Conservation (phyloP, 1,140 invertebrate genomes). For the Zeugodacus cucurbitae region DNA sequence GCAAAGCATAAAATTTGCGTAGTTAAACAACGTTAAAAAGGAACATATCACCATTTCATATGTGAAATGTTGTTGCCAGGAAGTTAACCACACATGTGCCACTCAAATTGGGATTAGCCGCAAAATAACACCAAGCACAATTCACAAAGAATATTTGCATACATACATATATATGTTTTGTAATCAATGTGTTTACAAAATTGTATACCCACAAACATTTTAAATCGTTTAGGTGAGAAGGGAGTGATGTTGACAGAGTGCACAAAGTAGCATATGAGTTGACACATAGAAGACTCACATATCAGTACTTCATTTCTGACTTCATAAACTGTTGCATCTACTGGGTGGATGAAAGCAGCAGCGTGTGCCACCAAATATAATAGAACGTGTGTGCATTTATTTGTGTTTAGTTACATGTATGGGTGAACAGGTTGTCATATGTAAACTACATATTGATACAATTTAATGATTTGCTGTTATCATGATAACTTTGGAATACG, state of each 20-base stretch:
- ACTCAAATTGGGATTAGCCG: not conserved
- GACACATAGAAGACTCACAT: not conserved
- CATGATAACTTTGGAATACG: not conserved
- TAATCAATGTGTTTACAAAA: not conserved
- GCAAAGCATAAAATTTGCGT: not conserved
- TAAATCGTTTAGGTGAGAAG: not conserved
- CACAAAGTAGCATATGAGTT: not conserved
- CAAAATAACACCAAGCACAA: constrained; percentile 1
- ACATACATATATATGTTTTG: not conserved
- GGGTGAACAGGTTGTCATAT: not conserved
- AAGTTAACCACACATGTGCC: not conserved
- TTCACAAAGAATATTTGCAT: not conserved
- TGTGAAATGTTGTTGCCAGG: not conserved
- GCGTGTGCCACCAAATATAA: not conserved
- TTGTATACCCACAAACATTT: not conserved
- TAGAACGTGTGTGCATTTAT: not conserved
- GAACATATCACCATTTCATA: not conserved
- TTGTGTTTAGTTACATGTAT: not conserved
- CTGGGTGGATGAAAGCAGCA: no score
- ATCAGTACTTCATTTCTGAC: not conserved
- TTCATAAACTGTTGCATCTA: not conserved
- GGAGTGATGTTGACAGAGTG: not conserved
- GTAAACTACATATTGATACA: not conserved
- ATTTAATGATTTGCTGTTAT: not conserved
- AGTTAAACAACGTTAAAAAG: not conserved